Conservation (phyloP, 1,140 invertebrate species). For the Drosophila punjabiensis region DNA sequence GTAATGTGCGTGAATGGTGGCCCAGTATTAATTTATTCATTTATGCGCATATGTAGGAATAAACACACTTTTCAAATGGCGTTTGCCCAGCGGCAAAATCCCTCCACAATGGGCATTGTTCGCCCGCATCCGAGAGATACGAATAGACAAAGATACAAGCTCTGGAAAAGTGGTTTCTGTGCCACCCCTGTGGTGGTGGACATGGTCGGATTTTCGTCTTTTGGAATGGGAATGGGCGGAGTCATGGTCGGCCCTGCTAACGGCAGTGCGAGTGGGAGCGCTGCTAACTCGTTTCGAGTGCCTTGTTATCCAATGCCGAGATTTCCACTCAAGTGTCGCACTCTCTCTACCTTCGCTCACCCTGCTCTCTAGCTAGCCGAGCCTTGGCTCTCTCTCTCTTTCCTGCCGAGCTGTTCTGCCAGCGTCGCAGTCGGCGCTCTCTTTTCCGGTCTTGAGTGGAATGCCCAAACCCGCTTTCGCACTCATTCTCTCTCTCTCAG, state of each 20-base stretch:
- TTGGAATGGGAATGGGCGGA: conserved; percentile 37
- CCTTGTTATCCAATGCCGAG: conserved; percentile 48
- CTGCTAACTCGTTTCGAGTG: conserved; percentile 58
- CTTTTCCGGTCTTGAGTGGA: conserved; percentile 15
- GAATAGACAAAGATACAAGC: conserved; percentile 5
- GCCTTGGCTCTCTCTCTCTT: not conserved
- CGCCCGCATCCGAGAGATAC: conserved; percentile 50
- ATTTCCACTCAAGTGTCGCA: conserved; percentile 60
- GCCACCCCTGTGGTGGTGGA: conserved; percentile 27
- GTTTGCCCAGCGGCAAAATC: conserved; percentile 47
- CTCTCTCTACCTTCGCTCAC: not conserved
- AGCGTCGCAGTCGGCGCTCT: conserved; percentile 2
- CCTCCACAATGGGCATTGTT: conserved; percentile 55
- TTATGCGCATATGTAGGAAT: conserved; percentile 42
- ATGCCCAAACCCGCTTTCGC: not conserved
- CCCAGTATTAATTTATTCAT: conserved; percentile 61
- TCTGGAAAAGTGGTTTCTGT: conserved; percentile 41
- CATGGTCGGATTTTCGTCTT: not conserved
- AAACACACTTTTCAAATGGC: conserved; percentile 18
- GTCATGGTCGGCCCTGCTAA: not conserved
- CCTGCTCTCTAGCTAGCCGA: not conserved
- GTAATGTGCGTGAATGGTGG: conserved; percentile 42
- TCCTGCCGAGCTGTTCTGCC: conserved; percentile 7
- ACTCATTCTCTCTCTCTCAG: conserved; percentile 1
- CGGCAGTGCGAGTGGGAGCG: conserved; percentile 33